A percentile compares a stretch with the other conserved stretches of the same genome.
phyloP scores from a whole-genome alignment of 2,797 vertebrate species.

The Notolepis coatsorum region DNA sequence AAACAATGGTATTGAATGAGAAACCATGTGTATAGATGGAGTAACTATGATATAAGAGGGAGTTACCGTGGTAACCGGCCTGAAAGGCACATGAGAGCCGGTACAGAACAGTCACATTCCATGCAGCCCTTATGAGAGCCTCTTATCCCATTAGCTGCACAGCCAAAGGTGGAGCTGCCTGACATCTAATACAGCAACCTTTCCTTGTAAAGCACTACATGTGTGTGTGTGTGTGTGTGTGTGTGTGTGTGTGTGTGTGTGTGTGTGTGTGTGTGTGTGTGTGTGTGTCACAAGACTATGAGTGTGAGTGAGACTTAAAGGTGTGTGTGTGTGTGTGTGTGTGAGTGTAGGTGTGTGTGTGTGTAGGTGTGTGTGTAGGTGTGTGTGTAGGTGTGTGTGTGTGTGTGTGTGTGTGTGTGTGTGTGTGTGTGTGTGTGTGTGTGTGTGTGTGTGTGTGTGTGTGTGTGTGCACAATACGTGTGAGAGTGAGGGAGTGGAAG shows the following conservation, averaged over 20 bases:
- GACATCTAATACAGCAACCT: conserved; percentile 49
- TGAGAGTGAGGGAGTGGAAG: neutral
- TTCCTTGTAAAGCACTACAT: conserved; percentile 67
- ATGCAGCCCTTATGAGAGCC: conserved; percentile 38
- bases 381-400: neutral
- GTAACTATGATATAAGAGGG: conserved; percentile 5
- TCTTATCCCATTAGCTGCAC: conserved; percentile 60
- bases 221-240: neutral
- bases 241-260: neutral
- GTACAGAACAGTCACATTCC: conserved; percentile 50
- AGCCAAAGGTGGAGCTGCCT: conserved; percentile 51
- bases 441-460: conserved; percentile 3
- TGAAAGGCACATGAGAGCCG: conserved; percentile 16
- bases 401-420: conserved; percentile 1
- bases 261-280: neutral
- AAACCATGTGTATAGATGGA: too few relatives aligned
- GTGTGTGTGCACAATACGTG: too few relatives aligned
- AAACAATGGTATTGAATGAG: neutral
- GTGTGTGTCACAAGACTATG: too few relatives aligned
- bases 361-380: too few relatives aligned
- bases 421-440: neutral
- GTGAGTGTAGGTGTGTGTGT: conserved; percentile 11
- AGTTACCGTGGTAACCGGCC: neutral
- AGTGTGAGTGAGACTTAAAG: too few relatives aligned
- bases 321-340: neutral